Conservation (phyloP, 2,113 vertebrate genomes). For the Promerops cafer region DNA sequence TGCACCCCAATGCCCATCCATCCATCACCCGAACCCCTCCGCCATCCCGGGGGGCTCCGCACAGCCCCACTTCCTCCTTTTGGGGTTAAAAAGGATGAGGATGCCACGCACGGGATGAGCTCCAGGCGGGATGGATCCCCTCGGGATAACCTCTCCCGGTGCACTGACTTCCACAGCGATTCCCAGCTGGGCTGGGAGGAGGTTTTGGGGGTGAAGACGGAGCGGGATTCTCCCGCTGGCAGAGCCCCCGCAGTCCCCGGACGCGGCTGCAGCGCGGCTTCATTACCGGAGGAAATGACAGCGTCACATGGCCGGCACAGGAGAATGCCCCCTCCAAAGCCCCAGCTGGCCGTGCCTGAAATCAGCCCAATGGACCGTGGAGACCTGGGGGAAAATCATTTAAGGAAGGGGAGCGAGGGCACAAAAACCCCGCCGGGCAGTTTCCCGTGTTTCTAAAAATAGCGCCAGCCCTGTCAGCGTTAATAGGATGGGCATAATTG, state of each 20-base stretch:
- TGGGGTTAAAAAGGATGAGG: not conserved
- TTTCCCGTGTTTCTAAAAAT: not conserved
- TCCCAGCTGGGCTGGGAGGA: not conserved
- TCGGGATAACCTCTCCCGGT: not conserved
- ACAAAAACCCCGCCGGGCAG: not conserved
- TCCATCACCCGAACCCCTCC: not conserved
- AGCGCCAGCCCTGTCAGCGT: not conserved
- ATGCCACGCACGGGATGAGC: not conserved
- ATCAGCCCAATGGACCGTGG: not conserved
- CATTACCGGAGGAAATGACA: constrained; percentile 1
- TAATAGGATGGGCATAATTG: constrained; percentile 47
- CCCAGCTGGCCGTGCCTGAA: not conserved
- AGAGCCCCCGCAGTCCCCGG: not conserved
- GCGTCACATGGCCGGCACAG: not conserved
- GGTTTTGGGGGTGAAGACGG: not conserved
- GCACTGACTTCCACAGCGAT: rapidly evolving
- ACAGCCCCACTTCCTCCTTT: not conserved
- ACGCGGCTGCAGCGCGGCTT: not conserved
- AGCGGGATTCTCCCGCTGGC: not conserved
- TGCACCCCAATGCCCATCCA: rapidly evolving
- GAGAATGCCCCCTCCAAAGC: not conserved
- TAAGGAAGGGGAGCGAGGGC: not conserved
- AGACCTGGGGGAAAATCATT: not conserved
- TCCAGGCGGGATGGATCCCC: not conserved
- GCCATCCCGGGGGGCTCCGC: not conserved